phyloP scores from a whole-genome alignment of 2,888 invertebrate genomes.

The Ectobius pallidus region DNA sequence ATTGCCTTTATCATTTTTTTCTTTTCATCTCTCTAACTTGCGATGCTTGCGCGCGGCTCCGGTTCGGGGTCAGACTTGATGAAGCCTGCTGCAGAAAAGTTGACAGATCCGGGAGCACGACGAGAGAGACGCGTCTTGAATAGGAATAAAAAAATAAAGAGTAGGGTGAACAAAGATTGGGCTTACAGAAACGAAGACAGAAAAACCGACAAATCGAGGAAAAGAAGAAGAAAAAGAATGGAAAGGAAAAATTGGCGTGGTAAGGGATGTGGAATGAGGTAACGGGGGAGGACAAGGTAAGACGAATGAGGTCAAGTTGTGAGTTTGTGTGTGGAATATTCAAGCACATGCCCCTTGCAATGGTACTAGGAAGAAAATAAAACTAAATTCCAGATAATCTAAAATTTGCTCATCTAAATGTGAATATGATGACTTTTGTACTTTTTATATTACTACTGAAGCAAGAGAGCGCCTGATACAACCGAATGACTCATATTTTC shows the following conservation, averaged over 20 bases:
- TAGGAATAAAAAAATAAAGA: not conserved
- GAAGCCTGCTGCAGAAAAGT: conserved; percentile 6
- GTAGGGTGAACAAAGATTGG: too few relatives aligned
- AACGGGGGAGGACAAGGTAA: not conserved
- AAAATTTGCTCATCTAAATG: too few relatives aligned
- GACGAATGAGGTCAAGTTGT: conserved; percentile 17
- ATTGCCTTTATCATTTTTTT: conserved; percentile 22
- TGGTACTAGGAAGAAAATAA: too few relatives aligned
- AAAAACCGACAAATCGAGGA: not conserved
- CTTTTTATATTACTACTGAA: too few relatives aligned
- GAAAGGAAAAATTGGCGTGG: not conserved
- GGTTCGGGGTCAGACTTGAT: conserved; percentile 20
- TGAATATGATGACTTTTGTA: too few relatives aligned
- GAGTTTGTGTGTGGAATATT: conserved; percentile 2
- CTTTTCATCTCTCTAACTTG: not conserved
- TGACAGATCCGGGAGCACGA: conserved; percentile 26
- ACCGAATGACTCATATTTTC: too few relatives aligned
- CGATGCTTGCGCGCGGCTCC: not conserved
- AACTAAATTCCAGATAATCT: too few relatives aligned
- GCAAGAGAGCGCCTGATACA: too few relatives aligned
- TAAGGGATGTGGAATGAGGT: not conserved
- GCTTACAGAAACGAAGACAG: not conserved
- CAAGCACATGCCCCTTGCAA: not conserved
- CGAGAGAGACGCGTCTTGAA: conserved; percentile 14
- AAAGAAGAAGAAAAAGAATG: not conserved